A percentile compares a stretch with the other conserved stretches of the same genome.
Evolutionary conservation across 1,140 invertebrate genomes (phyloP).

Genomic region (Bombus pyrosoma): DNA sequence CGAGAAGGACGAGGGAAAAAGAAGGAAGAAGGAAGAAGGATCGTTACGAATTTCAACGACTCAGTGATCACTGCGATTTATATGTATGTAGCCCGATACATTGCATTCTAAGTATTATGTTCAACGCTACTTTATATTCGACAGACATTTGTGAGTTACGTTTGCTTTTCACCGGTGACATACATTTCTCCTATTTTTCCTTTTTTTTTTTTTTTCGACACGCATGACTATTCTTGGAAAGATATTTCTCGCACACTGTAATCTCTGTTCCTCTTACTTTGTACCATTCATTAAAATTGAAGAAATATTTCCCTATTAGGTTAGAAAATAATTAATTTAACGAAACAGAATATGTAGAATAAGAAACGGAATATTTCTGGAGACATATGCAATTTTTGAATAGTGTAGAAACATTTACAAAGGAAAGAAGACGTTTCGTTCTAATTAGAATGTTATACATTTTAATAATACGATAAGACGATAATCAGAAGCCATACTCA

Average conservation of each 20-base stretch:
- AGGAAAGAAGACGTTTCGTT: not conserved
- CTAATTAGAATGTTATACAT: not conserved
- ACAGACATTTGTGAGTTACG: not conserved
- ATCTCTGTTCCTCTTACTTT: not conserved
- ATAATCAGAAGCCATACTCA: too few species aligned
- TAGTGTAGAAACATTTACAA: fast-evolving
- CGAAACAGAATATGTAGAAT: not conserved
- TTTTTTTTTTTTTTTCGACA: not conserved
- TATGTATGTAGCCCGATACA: slow-evolving; percentile 39
- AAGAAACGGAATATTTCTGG: not conserved
- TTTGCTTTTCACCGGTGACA: not conserved
- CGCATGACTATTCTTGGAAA: not conserved
- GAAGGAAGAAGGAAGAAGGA: slow-evolving; percentile 11
- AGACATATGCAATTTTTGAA: not conserved
- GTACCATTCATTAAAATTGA: not conserved
- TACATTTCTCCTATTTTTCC: not conserved
- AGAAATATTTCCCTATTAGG: not conserved
- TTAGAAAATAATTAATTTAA: not conserved
- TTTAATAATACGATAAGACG: too few species aligned
- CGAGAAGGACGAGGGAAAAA: not conserved
- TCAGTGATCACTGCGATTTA: slow-evolving; percentile 47
- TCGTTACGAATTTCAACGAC: slow-evolving; percentile 51
- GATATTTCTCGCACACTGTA: not conserved
- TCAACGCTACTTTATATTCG: slow-evolving; percentile 10
- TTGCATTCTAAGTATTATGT: slow-evolving; percentile 28